phyloP scores from a whole-genome alignment of 35 echinoderm and acorn worm genomes.

The Nesometra sesokonis region DNA sequence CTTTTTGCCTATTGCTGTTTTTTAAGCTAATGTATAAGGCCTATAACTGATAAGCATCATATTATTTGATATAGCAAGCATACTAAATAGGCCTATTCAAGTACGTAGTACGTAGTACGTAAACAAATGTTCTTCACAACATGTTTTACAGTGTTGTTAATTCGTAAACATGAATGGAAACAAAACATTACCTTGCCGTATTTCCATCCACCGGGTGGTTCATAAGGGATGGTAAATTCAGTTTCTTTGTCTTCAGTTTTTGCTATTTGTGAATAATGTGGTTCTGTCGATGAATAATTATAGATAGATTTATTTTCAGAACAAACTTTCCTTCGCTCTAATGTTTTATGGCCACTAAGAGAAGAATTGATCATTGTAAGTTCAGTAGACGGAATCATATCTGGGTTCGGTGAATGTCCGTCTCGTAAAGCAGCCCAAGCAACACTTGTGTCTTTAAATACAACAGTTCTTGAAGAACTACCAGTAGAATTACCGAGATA shows the following conservation, averaged over 20 bases:
- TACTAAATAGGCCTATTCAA: no score
- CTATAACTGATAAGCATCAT: no score
- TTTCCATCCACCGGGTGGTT: slow-evolving; percentile 25
- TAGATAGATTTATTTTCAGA: not conserved
- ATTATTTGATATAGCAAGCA: no score
- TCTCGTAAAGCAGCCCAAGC: slow-evolving; percentile 74
- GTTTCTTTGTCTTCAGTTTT: not conserved
- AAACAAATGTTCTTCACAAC: no score
- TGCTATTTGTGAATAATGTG: no score
- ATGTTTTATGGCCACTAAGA: slow-evolving; percentile 50
- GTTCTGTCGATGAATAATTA: not conserved
- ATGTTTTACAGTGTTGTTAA: no score
- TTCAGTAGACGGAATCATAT: slow-evolving; percentile 58
- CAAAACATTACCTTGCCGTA: not conserved
- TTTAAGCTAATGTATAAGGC: no score
- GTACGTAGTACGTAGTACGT: no score
- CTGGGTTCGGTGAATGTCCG: slow-evolving; percentile 21
- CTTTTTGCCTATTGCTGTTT: no score
- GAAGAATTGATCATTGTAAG: slow-evolving; percentile 53
- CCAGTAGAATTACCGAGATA: not conserved
- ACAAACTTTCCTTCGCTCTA: slow-evolving; percentile 35
- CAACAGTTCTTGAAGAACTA: slow-evolving; percentile 12
- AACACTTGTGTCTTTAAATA: slow-evolving; percentile 61
- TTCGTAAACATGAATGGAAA: no score
- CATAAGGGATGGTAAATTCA: slow-evolving; percentile 12